Evolutionary conservation across 2,888 invertebrate genomes (phyloP), one percentile per base, ranked within the genome.

Genomic region (Drosophila mimica): DNA sequence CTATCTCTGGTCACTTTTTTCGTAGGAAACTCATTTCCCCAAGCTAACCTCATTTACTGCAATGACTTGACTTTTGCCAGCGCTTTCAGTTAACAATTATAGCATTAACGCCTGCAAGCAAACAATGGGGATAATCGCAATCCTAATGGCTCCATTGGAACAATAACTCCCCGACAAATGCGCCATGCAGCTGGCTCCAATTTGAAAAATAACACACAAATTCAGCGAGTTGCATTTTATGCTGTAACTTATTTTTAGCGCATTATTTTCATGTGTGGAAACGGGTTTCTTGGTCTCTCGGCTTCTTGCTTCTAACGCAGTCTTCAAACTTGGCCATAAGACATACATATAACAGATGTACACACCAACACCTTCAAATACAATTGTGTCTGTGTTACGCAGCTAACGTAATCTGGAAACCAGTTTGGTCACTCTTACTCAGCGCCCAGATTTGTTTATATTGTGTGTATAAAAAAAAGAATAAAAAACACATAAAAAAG

Each of bases 371-470:
- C 8, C 28, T 61, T 25, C 13, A 38, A 31, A 53, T 48, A 51
- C 15, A 56, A 25, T 9, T 28, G 25, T 11, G 17, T 30, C 25
- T 31, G n/a, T 31, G 67, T 51, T 46, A 46, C 46, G 25, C 46
- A 46, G 46, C 46, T 70, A 72, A 69, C 73, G 76, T 74, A 72
- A 80, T 70, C 20, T 34, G 4, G 58, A 79, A 91, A 91, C 91
- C 86, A 74, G 90, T 91, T 91, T 88, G 83, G 72, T 82, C 88
- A 91, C 89, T 88, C 83, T 90, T 90, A 89, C 83, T 80, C 81
- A 73, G 66, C 49, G 51, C 53, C 20, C 20, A 74, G 71, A 78
- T 88, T 81, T 67, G 74, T 79, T 76, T 68, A 63, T 73, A 54
- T 62, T 78, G 56, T 67, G 53, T 61, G 34, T 43, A 17, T 46